Conservation (phyloP, 1,140 invertebrate genomes). For the Prorops nasuta region DNA sequence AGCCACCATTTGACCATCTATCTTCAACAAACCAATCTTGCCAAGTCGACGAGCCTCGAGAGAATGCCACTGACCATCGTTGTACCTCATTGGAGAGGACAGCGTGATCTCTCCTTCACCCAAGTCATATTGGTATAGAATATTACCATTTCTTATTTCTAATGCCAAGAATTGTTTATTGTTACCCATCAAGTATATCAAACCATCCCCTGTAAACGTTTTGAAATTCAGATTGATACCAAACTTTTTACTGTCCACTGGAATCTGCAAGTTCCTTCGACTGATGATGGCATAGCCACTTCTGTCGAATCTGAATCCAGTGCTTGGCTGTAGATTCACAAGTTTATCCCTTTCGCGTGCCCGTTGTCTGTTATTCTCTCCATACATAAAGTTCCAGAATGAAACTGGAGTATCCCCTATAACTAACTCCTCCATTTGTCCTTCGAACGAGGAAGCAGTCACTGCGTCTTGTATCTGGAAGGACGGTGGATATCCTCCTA, state of each 20-base stretch:
- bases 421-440: slow-evolving; percentile 85
- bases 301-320: slow-evolving; percentile 83
- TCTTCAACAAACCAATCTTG: slow-evolving; percentile 65
- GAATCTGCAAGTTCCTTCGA: slow-evolving; percentile 59
- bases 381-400: slow-evolving; percentile 90
- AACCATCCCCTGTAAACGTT: slow-evolving; percentile 80
- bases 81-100: slow-evolving; percentile 63
- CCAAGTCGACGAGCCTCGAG: slow-evolving; percentile 70
- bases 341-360: slow-evolving; percentile 71
- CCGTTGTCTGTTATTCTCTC: slow-evolving; percentile 72
- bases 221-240: slow-evolving; percentile 72
- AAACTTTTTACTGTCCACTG: slow-evolving; percentile 60
- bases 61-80: slow-evolving; percentile 82
- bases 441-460: slow-evolving; percentile 75
- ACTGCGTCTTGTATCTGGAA: slow-evolving; percentile 70
- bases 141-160: slow-evolving; percentile 75
- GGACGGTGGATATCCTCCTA: slow-evolving; percentile 80
- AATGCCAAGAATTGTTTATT: slow-evolving; percentile 77
- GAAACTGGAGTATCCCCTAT: slow-evolving; percentile 88
- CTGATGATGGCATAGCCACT: slow-evolving; percentile 76
- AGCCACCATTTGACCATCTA: slow-evolving; percentile 62
- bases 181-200: slow-evolving; percentile 83
- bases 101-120: slow-evolving; percentile 63
- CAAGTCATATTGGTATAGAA: slow-evolving; percentile 72
- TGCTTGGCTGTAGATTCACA: slow-evolving; percentile 61